Evolutionary conservation across 1,140 invertebrate species (phyloP).

Genomic region (Ostrea denselamellosa): DNA sequence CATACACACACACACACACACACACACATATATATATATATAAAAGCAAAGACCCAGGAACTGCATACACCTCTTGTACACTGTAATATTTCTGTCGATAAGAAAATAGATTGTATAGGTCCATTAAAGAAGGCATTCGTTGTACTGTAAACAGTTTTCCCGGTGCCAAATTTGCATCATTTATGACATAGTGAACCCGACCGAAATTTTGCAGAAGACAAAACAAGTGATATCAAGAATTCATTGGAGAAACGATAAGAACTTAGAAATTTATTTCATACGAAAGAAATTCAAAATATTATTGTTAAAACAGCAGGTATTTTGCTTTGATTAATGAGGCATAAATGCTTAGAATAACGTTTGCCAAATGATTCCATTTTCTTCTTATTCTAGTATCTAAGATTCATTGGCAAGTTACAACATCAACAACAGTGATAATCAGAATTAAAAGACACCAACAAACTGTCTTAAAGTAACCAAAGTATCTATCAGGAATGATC

Average conservation of each 20-base stretch:
- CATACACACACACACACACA: no score
- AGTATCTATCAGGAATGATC: neutral
- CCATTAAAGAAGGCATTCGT: neutral
- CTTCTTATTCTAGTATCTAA: neutral
- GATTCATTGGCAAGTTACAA: neutral
- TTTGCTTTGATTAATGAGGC: slow-evolving; percentile 19
- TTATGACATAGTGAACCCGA: neutral
- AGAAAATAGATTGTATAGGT: neutral
- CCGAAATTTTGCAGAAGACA: slow-evolving; percentile 18
- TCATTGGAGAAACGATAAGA: neutral
- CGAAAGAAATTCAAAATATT: slow-evolving; percentile 32
- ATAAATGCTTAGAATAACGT: neutral
- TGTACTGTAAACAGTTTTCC: neutral
- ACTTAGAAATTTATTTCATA: slow-evolving; percentile 14
- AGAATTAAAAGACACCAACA: neutral
- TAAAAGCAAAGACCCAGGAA: no score
- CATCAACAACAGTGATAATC: neutral
- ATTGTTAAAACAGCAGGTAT: slow-evolving; percentile 25
- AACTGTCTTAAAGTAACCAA: neutral
- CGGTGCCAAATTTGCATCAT: neutral
- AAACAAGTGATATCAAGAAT: neutral
- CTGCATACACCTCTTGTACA: no score
- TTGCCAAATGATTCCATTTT: neutral
- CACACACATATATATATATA: no score
- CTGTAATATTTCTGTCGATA: neutral